Conservation (phyloP, 2,888 invertebrate species). For the Drosophila pegasa region DNA sequence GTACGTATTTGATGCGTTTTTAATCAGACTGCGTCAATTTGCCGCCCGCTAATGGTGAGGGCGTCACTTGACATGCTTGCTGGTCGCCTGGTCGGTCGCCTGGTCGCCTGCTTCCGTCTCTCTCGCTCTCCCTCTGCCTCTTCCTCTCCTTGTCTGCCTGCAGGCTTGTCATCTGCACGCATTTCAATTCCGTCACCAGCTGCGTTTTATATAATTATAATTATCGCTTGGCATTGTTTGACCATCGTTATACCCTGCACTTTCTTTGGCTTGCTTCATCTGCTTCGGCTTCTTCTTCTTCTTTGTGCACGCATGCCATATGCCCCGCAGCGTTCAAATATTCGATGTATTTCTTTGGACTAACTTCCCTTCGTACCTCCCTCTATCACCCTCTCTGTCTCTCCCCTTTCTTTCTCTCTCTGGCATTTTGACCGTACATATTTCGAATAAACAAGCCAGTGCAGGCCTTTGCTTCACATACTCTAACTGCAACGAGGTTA, state of each 20-base stretch:
- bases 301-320: constrained; percentile 15
- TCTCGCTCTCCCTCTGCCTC: not conserved
- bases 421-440: constrained; percentile 27
- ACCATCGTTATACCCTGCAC: not conserved
- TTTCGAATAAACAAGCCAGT: constrained; percentile 6
- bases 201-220: constrained; percentile 43
- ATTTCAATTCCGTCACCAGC: constrained; percentile 40
- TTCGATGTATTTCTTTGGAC: constrained; percentile 23
- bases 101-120: not conserved
- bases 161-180: constrained; percentile 28
- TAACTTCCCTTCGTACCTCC: constrained; percentile 21
- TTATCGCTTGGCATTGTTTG: constrained; percentile 15
- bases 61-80: constrained; percentile 41
- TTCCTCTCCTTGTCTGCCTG: constrained; percentile 1
- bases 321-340: constrained; percentile 5
- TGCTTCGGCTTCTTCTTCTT: not conserved
- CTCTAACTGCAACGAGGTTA: not conserved
- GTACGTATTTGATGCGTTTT: constrained; percentile 72
- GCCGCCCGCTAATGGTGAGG: constrained; percentile 51
- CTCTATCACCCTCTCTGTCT: not conserved
- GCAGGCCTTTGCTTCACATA: constrained; percentile 14
- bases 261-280: constrained; percentile 2
- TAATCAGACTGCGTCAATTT: constrained; percentile 73
- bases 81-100: constrained; percentile 23
- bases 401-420: not conserved